phyloP scores from a whole-genome alignment of 2,113 vertebrate genomes.

The Piaya cayana region DNA sequence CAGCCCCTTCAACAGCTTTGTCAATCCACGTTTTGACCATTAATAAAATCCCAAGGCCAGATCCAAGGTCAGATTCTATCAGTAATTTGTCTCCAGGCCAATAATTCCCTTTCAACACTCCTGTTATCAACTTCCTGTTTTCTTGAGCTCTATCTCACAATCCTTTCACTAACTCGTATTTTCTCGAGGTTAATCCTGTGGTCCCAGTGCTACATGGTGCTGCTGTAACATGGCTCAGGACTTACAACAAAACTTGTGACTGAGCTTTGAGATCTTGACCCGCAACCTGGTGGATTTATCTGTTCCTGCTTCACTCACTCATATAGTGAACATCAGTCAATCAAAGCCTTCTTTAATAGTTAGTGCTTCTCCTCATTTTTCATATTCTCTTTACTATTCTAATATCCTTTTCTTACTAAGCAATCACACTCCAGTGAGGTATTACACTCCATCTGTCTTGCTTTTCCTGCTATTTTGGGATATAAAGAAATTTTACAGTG shows the following conservation, averaged over 20 bases:
- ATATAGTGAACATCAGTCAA: accelerated
- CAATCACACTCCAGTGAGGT: neutral
- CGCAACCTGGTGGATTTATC: neutral
- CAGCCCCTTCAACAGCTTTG: no score
- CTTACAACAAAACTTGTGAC: neutral
- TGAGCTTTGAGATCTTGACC: neutral
- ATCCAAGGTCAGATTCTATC: neutral
- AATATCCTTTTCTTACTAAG: neutral
- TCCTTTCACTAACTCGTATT: neutral
- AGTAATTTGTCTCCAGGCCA: neutral
- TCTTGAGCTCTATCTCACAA: neutral
- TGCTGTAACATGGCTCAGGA: neutral
- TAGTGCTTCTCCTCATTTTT: neutral
- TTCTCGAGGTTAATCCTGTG: neutral
- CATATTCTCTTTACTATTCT: neutral
- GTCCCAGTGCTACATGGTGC: neutral
- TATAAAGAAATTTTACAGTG: neutral
- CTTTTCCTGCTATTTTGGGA: neutral
- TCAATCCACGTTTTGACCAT: neutral
- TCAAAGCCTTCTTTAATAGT: neutral
- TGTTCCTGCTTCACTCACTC: neutral
- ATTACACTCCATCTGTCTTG: neutral
- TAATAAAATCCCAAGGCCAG: neutral
- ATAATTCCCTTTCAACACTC: neutral
- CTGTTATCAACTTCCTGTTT: neutral